Evolutionary conservation across 2,888 invertebrate species (phyloP).

Genomic region (Lasioglossum oenotherae): DNA sequence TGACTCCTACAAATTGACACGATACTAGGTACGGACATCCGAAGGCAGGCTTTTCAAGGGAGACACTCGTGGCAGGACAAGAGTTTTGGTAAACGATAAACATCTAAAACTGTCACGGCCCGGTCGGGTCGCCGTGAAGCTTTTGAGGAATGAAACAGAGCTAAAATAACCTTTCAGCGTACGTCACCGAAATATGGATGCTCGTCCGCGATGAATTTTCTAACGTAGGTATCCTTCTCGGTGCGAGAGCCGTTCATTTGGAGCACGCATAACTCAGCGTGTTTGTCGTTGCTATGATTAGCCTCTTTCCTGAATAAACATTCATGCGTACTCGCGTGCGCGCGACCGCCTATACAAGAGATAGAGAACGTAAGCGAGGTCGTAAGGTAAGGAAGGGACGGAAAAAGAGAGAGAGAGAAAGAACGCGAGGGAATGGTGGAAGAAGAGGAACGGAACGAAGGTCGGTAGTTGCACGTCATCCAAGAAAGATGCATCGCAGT

Average conservation of each 20-base stretch:
- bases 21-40: neutral
- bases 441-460: constrained; percentile 53
- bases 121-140: neutral
- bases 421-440: neutral
- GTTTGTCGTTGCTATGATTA: constrained; percentile 66
- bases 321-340: constrained; percentile 33
- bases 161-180: constrained; percentile 35
- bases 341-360: neutral
- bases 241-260: constrained; percentile 43
- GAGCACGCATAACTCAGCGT: constrained; percentile 49
- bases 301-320: constrained; percentile 52
- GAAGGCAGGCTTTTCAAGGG: neutral
- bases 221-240: constrained; percentile 20
- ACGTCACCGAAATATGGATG: constrained; percentile 22
- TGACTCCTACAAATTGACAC: neutral
- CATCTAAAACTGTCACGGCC: constrained; percentile 20
- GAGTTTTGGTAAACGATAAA: constrained; percentile 5
- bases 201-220: constrained; percentile 29
- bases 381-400: neutral
- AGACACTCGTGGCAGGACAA: neutral
- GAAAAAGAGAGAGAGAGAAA: constrained; percentile 29
- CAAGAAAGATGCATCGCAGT: constrained; percentile 72
- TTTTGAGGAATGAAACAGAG: constrained; percentile 21
- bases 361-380: neutral
- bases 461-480: constrained; percentile 71